These are phyloP conservation scores for Chrysochloris asiatica DNA, from an alignment of 2,113 vertebrate genomes.

Conservation along the genomic window DNA sequence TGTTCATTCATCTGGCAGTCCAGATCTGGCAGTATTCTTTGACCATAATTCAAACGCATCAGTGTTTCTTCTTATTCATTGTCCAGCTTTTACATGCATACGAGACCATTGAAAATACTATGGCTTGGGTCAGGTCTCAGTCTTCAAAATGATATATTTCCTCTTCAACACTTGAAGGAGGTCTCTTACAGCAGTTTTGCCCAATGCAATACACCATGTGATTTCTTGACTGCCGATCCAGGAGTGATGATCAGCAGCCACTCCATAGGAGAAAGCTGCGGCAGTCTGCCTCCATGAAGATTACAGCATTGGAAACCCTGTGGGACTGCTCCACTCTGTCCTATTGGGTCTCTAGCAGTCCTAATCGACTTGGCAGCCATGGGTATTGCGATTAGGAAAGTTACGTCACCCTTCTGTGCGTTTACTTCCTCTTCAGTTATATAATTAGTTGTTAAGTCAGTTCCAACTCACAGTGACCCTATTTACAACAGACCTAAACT, in stretches of 20 bases:
- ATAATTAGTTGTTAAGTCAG: too few relatives aligned
- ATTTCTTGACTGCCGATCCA: not conserved
- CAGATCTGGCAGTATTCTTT: too few relatives aligned
- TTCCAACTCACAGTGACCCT: too few relatives aligned
- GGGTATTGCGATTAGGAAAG: not conserved
- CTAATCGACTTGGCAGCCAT: not conserved
- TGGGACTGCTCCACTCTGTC: not conserved
- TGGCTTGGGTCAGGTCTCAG: too few relatives aligned
- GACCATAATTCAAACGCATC: too few relatives aligned
- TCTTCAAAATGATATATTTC: not conserved
- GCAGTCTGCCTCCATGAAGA: too few relatives aligned
- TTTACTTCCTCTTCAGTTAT: not conserved
- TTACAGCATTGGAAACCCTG: too few relatives aligned
- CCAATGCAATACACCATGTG: not conserved
- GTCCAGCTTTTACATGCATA: not conserved
- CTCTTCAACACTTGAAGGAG: not conserved
- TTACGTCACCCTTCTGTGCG: not conserved
- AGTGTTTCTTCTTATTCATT: too few relatives aligned
- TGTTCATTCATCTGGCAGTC: too few relatives aligned
- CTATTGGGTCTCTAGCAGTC: not conserved
- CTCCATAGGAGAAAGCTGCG: not conserved
- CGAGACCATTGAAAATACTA: not conserved
- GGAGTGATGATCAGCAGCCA: not conserved
- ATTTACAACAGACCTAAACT: too few relatives aligned
- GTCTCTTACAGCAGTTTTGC: not conserved